phyloP scores from a whole-genome alignment of 2,113 vertebrate genomes.

The Sinosuthora webbiana region DNA sequence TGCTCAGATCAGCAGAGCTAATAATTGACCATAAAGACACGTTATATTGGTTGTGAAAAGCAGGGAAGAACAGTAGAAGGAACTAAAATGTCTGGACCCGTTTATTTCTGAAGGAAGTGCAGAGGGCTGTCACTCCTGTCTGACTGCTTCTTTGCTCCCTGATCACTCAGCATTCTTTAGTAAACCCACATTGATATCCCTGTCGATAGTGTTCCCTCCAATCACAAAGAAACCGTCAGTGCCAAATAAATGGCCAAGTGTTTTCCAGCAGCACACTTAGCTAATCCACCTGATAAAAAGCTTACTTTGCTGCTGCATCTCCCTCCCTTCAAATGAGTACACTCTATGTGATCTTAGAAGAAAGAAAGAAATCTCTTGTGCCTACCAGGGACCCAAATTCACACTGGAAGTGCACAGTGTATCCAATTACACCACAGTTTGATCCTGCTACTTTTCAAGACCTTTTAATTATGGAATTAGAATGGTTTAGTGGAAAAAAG shows the following conservation, averaged over 20 bases:
- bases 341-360: slow-evolving; percentile 11
- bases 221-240: slow-evolving; percentile 62
- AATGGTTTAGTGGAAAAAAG: slow-evolving; percentile 62
- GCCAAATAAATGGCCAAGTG: slow-evolving; percentile 54
- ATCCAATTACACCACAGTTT: slow-evolving; percentile 51
- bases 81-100: background rate
- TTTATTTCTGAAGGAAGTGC: background rate
- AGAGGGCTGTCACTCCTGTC: background rate
- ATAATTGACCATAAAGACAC: background rate
- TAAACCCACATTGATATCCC: slow-evolving; percentile 70
- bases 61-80: background rate
- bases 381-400: slow-evolving; percentile 34
- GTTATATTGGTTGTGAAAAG: background rate
- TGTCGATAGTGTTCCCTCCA: slow-evolving; percentile 65
- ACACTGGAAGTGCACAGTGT: background rate
- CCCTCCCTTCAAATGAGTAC: background rate
- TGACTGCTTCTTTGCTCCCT: slow-evolving; percentile 23
- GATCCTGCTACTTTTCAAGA: slow-evolving; percentile 60
- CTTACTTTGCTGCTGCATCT: background rate
- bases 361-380: slow-evolving; percentile 20
- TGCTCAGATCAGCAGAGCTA: background rate
- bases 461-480: slow-evolving; percentile 76
- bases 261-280: slow-evolving; percentile 54
- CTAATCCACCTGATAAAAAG: slow-evolving; percentile 23
- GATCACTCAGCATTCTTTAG: slow-evolving; percentile 35